phyloP scores from a whole-genome alignment of 2,888 invertebrate species.

The Agonopterix heracliana region DNA sequence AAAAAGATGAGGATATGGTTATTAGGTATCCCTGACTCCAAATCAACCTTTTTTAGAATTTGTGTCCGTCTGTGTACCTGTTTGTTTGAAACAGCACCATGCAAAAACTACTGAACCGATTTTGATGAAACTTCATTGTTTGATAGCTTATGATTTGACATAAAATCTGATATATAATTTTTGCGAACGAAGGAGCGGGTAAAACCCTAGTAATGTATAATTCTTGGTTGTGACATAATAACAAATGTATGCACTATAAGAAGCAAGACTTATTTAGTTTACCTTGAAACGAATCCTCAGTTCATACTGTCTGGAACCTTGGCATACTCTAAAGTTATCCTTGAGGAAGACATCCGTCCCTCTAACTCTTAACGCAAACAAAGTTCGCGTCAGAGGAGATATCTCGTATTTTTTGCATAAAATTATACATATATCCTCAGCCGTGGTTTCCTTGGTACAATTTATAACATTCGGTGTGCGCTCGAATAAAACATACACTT shows the following conservation, averaged over 20 bases:
- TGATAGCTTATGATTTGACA: too few relatives aligned
- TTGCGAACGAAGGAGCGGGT: background rate
- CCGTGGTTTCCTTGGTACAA: slow-evolving; percentile 60
- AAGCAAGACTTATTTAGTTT: too few relatives aligned
- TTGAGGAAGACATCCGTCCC: slow-evolving; percentile 82
- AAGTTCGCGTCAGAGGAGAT: slow-evolving; percentile 83
- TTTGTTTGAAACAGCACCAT: too few relatives aligned
- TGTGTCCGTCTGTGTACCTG: too few relatives aligned
- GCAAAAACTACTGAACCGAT: too few relatives aligned
- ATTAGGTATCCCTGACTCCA: too few relatives aligned
- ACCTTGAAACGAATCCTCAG: slow-evolving; percentile 89
- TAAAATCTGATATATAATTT: background rate
- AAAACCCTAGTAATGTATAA: background rate
- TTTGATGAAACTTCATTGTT: too few relatives aligned
- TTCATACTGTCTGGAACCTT: slow-evolving; percentile 78
- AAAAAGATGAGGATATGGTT: too few relatives aligned
- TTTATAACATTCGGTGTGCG: slow-evolving; percentile 52
- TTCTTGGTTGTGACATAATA: too few relatives aligned
- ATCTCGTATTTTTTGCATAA: slow-evolving; percentile 84
- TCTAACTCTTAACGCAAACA: slow-evolving; percentile 84
- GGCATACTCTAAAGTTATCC: slow-evolving; percentile 70
- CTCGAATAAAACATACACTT: slow-evolving; percentile 62
- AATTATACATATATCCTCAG: slow-evolving; percentile 83
- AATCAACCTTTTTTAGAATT: too few relatives aligned
- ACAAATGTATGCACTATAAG: too few relatives aligned